phyloP scores from a whole-genome alignment of 2,888 invertebrate species.

The Aspidiotus destructor region DNA sequence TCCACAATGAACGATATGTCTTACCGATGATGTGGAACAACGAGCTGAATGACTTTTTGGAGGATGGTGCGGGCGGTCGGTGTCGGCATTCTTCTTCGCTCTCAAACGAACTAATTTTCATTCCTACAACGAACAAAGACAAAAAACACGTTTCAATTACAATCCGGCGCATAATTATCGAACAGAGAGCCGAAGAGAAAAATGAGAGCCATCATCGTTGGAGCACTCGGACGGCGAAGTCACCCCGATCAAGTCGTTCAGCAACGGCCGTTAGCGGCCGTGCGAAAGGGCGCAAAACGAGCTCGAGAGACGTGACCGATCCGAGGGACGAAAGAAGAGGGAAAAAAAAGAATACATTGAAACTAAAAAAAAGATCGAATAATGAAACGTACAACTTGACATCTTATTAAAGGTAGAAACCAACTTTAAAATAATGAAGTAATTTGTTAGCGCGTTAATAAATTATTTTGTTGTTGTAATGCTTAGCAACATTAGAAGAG shows the following conservation, averaged over 20 bases:
- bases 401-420: conserved; percentile 25
- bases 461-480: conserved; percentile 30
- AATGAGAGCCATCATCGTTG: neutral
- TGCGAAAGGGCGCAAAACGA: neutral
- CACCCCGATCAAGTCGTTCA: neutral
- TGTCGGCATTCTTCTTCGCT: neutral
- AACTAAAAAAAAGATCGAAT: neutral
- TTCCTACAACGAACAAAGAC: neutral
- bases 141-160: conserved; percentile 2
- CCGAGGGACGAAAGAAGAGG: neutral
- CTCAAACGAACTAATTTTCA: neutral
- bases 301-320: neutral
- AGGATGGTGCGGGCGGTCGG: too few relatives aligned
- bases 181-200: neutral
- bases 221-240: neutral
- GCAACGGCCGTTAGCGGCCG: neutral
- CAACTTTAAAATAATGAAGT: conserved; percentile 29
- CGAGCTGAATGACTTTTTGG: too few relatives aligned
- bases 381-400: conserved; percentile 21
- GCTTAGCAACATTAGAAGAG: conserved; percentile 23
- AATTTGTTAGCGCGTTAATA: conserved; percentile 27
- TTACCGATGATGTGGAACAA: too few relatives aligned
- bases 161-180: neutral
- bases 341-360: neutral
- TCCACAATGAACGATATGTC: too few relatives aligned